These are phyloP conservation scores for Enteromius viviparus DNA, from an alignment of 2,797 vertebrate species.

Conservation along the genomic window DNA sequence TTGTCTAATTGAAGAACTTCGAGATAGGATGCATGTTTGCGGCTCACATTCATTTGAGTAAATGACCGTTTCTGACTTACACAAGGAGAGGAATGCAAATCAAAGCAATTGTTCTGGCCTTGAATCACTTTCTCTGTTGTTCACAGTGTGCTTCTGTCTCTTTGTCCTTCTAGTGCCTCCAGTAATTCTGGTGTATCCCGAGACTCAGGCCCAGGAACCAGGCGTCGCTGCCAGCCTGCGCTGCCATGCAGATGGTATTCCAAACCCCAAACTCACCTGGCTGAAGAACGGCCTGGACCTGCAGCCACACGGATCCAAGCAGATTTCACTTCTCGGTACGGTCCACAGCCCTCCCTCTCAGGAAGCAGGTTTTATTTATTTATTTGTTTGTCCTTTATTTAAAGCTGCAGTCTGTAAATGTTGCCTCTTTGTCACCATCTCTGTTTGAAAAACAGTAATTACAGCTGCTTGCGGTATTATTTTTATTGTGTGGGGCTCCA, in stretches of 20 bases:
- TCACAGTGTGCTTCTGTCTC: slow-evolving; percentile 45
- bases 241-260: slow-evolving; percentile 94
- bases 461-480: no score
- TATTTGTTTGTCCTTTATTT: no score
- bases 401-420: no score
- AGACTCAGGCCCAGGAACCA: slow-evolving; percentile 94
- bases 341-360: neutral
- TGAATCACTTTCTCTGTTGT: slow-evolving; percentile 4
- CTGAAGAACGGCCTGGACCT: slow-evolving; percentile 94
- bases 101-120: slow-evolving; percentile 1
- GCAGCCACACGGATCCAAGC: slow-evolving; percentile 84
- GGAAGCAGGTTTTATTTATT: neutral
- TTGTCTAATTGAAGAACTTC: slow-evolving; percentile 59
- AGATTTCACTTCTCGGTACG: slow-evolving; percentile 89
- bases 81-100: neutral
- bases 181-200: slow-evolving; percentile 94
- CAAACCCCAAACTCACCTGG: slow-evolving; percentile 91
- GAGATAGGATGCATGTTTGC: neutral
- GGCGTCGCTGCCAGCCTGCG: slow-evolving; percentile 88
- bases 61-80: slow-evolving; percentile 5
- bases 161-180: slow-evolving; percentile 84
- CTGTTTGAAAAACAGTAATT: no score
- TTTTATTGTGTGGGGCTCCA: no score
- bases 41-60: neutral
- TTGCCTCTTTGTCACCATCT: no score